Evolutionary conservation across 1,140 invertebrate species (phyloP).

Genomic region (Phymorhynchus buccinoides): DNA sequence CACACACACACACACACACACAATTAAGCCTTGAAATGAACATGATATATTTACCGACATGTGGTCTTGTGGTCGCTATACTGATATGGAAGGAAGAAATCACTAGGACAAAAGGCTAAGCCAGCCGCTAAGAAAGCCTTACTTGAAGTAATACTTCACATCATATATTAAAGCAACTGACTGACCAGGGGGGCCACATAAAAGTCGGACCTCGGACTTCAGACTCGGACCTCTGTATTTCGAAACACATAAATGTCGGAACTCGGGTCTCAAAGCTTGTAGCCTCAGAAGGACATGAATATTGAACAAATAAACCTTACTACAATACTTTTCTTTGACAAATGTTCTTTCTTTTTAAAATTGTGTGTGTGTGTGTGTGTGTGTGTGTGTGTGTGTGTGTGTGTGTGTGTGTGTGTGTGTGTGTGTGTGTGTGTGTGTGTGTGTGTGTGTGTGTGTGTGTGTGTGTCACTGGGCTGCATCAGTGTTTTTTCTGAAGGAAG

Average conservation of each 20-base stretch:
- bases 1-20: conserved; percentile 1
- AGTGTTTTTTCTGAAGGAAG: too few relatives aligned
- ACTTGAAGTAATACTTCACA: not conserved
- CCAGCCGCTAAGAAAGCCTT: not conserved
- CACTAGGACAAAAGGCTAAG: not conserved
- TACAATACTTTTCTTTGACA: too few relatives aligned
- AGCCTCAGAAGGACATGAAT: too few relatives aligned
- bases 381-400: conserved; percentile 22
- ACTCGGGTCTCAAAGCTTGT: too few relatives aligned
- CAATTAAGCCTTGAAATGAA: too few relatives aligned
- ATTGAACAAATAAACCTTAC: too few relatives aligned
- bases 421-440: not conserved
- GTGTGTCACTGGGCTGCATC: too few relatives aligned
- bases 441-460: not conserved
- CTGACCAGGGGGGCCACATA: not conserved
- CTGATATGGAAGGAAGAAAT: not conserved
- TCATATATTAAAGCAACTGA: not conserved
- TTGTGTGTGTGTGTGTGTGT: not conserved
- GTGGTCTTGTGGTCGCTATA: not conserved
- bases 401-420: not conserved
- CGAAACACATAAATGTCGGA: too few relatives aligned
- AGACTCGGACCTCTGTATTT: too few relatives aligned
- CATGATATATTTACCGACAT: too few relatives aligned
- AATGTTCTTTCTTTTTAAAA: not conserved
- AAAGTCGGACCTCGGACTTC: not conserved